These are phyloP conservation scores for Jaculus jaculus DNA, from an alignment of 2,113 vertebrate genomes.

Conservation along the genomic window DNA sequence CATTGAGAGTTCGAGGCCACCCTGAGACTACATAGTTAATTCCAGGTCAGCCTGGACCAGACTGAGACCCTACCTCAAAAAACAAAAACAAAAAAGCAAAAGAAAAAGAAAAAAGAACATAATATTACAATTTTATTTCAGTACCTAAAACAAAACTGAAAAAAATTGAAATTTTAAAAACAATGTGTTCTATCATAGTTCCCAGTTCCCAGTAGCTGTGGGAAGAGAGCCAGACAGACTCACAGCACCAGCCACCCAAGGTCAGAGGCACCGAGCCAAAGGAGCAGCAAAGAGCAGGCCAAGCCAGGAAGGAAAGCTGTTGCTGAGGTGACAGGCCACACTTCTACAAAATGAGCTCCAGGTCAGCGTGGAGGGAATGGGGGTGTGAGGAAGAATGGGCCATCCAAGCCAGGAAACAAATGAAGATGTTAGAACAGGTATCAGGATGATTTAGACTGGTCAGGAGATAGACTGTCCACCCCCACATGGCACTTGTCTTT, in stretches of 20 bases:
- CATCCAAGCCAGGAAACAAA: constrained; percentile 31
- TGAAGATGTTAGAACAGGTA: constrained; percentile 56
- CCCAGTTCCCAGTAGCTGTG: constrained; percentile 37
- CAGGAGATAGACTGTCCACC: neutral
- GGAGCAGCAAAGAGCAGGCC: constrained; percentile 36
- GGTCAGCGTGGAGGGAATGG: constrained; percentile 42
- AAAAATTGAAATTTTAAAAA: neutral
- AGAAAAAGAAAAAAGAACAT: no score
- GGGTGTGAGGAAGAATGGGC: constrained; percentile 34
- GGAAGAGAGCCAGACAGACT: constrained; percentile 75
- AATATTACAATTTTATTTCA: constrained; percentile 26
- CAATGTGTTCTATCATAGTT: constrained; percentile 18
- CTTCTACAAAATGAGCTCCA: constrained; percentile 45
- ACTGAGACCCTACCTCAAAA: no score
- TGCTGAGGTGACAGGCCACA: constrained; percentile 41
- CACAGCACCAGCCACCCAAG: constrained; percentile 74
- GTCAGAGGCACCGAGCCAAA: constrained; percentile 73
- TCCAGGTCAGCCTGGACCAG: no score
- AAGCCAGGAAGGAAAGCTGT: constrained; percentile 69
- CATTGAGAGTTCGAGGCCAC: no score
- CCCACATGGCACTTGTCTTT: neutral
- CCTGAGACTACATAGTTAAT: no score
- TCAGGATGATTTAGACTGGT: neutral
- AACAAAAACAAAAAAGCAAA: no score
- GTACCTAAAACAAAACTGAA: neutral